These are phyloP conservation scores for Xiphorhynchus elegans DNA, from an alignment of 2,113 vertebrate genomes.

Conservation along the genomic window DNA sequence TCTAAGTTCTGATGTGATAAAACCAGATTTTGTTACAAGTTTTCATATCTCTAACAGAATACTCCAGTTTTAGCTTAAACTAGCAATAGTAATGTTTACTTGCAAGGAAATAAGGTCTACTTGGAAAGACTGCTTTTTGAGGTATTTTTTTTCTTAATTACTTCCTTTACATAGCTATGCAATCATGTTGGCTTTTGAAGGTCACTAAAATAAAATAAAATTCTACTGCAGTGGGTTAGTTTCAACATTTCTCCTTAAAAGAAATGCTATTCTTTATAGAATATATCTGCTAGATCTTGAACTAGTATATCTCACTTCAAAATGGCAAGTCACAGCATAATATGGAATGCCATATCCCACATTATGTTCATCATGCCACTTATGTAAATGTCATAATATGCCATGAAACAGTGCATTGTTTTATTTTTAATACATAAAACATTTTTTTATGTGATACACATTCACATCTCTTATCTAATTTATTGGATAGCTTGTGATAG, in stretches of 20 bases:
- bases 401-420: not conserved
- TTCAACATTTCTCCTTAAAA: not conserved
- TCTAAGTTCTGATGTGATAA: not conserved
- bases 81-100: not conserved
- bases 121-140: not conserved
- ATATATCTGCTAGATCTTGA: not conserved
- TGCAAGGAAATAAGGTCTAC: not conserved
- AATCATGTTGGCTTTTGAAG: not conserved
- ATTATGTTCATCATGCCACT: not conserved
- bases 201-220: not conserved
- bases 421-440: not conserved
- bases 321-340: not conserved
- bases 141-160: not conserved
- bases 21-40: not conserved
- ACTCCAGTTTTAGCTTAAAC: not conserved
- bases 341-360: not conserved
- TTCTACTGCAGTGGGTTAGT: not conserved
- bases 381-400: not conserved
- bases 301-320: not conserved
- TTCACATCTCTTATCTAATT: not conserved
- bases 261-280: not conserved
- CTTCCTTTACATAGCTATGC: not conserved
- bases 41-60: not conserved
- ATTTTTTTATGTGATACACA: not conserved
- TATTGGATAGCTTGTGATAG: not conserved